These are phyloP conservation scores for Helostoma temminkii DNA, from an alignment of 2,797 vertebrate genomes.

Conservation along the genomic window DNA sequence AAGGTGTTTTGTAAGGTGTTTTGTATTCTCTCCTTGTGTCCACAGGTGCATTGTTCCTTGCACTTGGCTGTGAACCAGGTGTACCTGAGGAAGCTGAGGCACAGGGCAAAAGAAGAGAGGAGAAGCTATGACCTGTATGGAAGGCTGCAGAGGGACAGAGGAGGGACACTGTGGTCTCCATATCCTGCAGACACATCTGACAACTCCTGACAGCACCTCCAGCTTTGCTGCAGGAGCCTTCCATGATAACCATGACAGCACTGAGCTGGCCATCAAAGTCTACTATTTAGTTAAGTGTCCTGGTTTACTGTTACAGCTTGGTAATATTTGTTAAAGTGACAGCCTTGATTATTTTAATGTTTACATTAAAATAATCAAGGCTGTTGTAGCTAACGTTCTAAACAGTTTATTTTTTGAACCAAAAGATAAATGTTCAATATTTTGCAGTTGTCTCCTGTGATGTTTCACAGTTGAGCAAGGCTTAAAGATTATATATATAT, in stretches of 20 bases:
- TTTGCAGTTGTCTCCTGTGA: conserved; percentile 12
- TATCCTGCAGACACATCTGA: conserved; percentile 65
- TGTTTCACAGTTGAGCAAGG: conserved; percentile 23
- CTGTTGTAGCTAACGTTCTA: conserved; percentile 9
- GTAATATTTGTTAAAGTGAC: conserved; percentile 1
- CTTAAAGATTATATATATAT: conserved; percentile 2
- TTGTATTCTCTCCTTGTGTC: conserved; percentile 73
- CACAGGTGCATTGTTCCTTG: conserved; percentile 84
- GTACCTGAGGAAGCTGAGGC: conserved; percentile 71
- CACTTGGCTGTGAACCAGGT: conserved; percentile 80
- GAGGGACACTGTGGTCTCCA: conserved; percentile 71
- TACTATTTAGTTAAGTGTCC: neutral
- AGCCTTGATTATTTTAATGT: conserved; percentile 42
- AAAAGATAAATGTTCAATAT: neutral
- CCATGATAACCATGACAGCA: neutral
- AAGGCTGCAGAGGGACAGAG: conserved; percentile 69
- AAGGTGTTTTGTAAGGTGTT: conserved; percentile 70
- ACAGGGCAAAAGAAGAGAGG: conserved; percentile 59
- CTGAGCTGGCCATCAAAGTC: conserved; percentile 16
- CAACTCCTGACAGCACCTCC: conserved; percentile 36
- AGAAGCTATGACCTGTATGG: conserved; percentile 67
- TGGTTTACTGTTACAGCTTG: conserved; percentile 3
- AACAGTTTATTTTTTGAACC: conserved; percentile 24
- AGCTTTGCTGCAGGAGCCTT: conserved; percentile 19
- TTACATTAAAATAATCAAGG: conserved; percentile 13